These are phyloP conservation scores for Galbula dea DNA, from an alignment of 2,113 vertebrate genomes.

Conservation along the genomic window DNA sequence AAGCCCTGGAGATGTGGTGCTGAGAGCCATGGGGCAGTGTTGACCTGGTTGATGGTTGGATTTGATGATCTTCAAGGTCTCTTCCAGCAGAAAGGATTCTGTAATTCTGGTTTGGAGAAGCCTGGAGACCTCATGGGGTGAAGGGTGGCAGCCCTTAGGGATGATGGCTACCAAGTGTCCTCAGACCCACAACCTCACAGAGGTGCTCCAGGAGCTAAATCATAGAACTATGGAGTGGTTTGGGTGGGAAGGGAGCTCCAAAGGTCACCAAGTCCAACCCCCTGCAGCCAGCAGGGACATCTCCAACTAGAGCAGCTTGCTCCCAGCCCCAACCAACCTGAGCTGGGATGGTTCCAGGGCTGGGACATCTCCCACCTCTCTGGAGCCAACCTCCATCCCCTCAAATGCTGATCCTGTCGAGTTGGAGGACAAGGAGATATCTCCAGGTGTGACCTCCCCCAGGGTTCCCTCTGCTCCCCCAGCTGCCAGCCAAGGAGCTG, in stretches of 20 bases:
- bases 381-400: rapidly evolving
- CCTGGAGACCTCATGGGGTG: background rate
- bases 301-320: background rate
- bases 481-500: rapidly evolving
- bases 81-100: too few relatives aligned
- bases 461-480: background rate
- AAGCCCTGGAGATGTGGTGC: too few relatives aligned
- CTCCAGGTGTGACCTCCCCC: too few relatives aligned
- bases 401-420: rapidly evolving
- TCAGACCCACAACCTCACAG: background rate
- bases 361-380: background rate
- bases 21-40: too few relatives aligned
- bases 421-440: too few relatives aligned
- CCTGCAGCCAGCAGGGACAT: background rate
- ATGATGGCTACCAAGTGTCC: rapidly evolving
- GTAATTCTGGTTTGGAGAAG: too few relatives aligned
- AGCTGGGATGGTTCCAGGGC: too few relatives aligned
- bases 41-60: too few relatives aligned
- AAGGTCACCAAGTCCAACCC: background rate
- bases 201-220: background rate
- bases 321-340: background rate
- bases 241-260: background rate
- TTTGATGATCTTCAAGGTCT: too few relatives aligned
- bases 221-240: background rate
- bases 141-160: background rate